Conservation (phyloP, 2,797 vertebrate species). For the Typhlichthys subterraneus region DNA sequence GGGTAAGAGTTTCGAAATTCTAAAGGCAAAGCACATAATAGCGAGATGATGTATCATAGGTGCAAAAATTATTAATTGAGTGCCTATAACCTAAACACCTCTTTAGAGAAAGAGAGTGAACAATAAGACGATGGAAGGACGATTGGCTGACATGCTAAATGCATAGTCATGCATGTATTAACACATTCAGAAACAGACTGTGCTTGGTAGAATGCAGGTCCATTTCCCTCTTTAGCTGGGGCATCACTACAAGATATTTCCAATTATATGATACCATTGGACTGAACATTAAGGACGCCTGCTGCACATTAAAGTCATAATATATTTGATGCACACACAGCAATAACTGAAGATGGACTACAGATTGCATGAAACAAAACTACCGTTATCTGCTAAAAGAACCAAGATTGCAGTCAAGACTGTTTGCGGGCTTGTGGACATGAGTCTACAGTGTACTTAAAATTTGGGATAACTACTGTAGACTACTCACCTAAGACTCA, state of each 20-base stretch:
- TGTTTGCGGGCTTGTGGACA: too few species aligned
- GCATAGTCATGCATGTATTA: not conserved
- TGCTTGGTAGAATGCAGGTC: not conserved
- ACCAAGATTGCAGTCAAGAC: too few species aligned
- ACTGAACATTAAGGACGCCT: too few species aligned
- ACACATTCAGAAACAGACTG: not conserved
- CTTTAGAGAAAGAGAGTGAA: not conserved
- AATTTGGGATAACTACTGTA: too few species aligned
- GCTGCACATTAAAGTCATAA: too few species aligned
- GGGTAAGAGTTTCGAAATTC: conserved; percentile 3
- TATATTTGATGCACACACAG: too few species aligned
- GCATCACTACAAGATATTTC: not conserved
- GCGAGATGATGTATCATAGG: not conserved
- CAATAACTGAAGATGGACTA: too few species aligned
- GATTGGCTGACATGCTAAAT: not conserved
- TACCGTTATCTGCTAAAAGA: too few species aligned
- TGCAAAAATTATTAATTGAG: not conserved
- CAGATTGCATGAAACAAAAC: too few species aligned
- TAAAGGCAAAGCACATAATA: not conserved
- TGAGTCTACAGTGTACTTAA: too few species aligned
- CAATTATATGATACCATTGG: too few species aligned
- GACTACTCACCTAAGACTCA: too few species aligned
- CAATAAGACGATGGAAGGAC: not conserved
- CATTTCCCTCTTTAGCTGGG: not conserved
- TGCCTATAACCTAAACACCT: conserved; percentile 2